Conservation (phyloP, 2,113 vertebrate species). For the Peromyscus californicus region DNA sequence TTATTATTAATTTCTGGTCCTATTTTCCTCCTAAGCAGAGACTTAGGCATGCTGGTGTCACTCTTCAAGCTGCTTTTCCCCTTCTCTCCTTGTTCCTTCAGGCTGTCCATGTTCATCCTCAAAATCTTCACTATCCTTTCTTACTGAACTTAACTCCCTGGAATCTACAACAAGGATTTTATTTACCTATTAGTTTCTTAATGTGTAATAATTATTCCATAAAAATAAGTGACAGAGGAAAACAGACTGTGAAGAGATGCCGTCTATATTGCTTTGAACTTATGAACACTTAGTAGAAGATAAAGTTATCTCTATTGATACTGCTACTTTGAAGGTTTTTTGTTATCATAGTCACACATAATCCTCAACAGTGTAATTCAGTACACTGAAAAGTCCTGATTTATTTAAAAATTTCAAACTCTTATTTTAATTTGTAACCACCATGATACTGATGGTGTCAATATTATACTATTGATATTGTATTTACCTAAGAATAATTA, state of each 20-base stretch:
- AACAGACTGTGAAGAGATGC: not conserved
- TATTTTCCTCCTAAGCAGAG: not conserved
- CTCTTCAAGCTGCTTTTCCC: not conserved
- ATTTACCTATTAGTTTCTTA: not conserved
- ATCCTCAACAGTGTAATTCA: not conserved
- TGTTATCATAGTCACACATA: not conserved
- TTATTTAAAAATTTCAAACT: not conserved
- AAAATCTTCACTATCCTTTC: not conserved
- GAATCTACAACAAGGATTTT: not conserved
- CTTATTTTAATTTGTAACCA: not conserved
- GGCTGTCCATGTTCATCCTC: not conserved
- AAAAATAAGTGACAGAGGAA: not conserved
- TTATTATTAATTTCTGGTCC: not conserved
- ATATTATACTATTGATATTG: not conserved
- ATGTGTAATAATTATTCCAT: not conserved
- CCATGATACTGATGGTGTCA: not conserved
- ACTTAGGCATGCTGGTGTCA: not conserved
- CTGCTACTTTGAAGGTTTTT: not conserved
- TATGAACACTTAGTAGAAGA: not conserved
- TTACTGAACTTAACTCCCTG: not conserved
- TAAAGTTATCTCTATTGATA: not conserved
- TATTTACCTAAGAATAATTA: constrained; percentile 32
- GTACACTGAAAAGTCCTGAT: not conserved
- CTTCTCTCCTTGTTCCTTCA: not conserved
- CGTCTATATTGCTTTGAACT: not conserved